A percentile compares a stretch with the other conserved stretches of the same genome.
Conservation (phyloP, 2,113 vertebrate genomes). For the Semicossyphus pulcher region DNA sequence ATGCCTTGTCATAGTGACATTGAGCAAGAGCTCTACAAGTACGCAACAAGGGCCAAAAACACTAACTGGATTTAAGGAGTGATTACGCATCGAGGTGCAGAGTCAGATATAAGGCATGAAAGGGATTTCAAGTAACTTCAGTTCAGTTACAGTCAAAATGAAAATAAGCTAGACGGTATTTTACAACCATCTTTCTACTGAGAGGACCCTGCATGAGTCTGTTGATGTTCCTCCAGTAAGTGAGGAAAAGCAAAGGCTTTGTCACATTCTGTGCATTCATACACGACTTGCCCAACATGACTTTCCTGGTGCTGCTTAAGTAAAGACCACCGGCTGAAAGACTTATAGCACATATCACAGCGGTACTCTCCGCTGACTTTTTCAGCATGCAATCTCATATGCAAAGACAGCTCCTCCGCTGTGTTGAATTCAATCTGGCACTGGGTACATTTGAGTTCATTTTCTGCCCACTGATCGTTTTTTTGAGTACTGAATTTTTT, state of each 20-base stretch:
- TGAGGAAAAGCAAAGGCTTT: constrained; percentile 85
- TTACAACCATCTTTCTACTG: constrained; percentile 22
- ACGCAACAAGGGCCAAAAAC: constrained; percentile 10
- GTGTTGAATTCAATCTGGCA: constrained; percentile 62
- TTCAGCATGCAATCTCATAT: constrained; percentile 74
- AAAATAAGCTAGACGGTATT: background rate
- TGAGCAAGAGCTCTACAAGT: background rate
- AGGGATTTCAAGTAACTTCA: constrained; percentile 37
- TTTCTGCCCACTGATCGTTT: background rate
- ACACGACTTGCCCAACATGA: constrained; percentile 84
- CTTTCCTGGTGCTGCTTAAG: constrained; percentile 82
- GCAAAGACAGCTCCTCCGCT: constrained; percentile 66
- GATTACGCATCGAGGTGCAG: constrained; percentile 25
- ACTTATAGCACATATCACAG: constrained; percentile 86
- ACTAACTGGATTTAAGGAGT: constrained; percentile 2
- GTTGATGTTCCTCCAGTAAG: constrained; percentile 83
- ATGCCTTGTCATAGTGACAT: constrained; percentile 6
- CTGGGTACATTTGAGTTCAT: constrained; percentile 63
- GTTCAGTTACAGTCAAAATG: background rate
- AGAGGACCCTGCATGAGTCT: constrained; percentile 65
- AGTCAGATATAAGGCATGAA: constrained; percentile 45
- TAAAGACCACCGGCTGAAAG: constrained; percentile 71
- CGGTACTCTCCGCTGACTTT: constrained; percentile 63
- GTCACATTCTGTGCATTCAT: constrained; percentile 87
- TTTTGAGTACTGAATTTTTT: constrained; percentile 15